A percentile compares a stretch with the other conserved stretches of the same genome.
These are phyloP conservation scores for Epinephelus coioides DNA, from an alignment of 2,797 vertebrate species.

Conservation along the genomic window DNA sequence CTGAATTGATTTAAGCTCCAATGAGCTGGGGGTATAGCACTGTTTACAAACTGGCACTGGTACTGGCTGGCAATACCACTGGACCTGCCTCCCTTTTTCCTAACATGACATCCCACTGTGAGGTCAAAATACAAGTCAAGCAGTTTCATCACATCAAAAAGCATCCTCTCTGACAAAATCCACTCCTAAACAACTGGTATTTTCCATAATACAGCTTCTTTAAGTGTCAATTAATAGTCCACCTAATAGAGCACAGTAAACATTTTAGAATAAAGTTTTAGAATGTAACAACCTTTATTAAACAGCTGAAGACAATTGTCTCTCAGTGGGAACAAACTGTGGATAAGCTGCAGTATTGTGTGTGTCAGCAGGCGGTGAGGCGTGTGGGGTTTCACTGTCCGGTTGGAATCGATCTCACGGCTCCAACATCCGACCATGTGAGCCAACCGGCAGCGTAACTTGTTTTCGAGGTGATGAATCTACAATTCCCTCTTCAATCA, in stretches of 20 bases:
- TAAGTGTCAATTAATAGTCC: not conserved
- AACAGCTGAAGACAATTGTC: too few relatives aligned
- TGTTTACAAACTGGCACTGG: not conserved
- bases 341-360: constrained; percentile 1
- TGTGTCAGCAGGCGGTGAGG: constrained; percentile 27
- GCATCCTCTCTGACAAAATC: not conserved
- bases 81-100: not conserved
- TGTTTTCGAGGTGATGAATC: constrained; percentile 67
- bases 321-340: not conserved
- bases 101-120: not conserved
- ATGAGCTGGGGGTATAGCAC: not conserved
- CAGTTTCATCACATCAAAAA: too few relatives aligned
- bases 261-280: not conserved
- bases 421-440: constrained; percentile 30
- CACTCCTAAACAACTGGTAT: not conserved
- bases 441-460: constrained; percentile 15
- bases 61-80: not conserved
- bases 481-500: constrained; percentile 68
- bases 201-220: not conserved
- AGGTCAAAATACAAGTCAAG: too few relatives aligned
- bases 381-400: constrained; percentile 23
- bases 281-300: not conserved
- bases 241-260: not conserved
- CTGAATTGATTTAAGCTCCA: not conserved
- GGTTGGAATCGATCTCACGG: not conserved